Evolutionary conservation across 1,140 invertebrate genomes (phyloP).

Genomic region (Drosophila mauritiana): DNA sequence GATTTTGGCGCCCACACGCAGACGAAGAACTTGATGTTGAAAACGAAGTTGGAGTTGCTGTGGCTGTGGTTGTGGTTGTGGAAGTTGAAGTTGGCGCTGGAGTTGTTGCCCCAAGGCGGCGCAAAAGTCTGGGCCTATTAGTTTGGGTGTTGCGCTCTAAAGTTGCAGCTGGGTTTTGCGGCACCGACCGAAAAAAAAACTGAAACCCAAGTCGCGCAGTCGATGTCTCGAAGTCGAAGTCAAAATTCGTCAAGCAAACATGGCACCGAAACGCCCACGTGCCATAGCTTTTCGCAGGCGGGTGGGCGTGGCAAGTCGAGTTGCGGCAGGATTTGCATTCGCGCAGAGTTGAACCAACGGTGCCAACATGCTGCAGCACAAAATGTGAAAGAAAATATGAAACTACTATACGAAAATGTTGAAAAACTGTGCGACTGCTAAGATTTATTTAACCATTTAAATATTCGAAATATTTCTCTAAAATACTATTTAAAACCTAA

Average conservation of each 20-base stretch:
- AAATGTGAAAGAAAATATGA: not conserved
- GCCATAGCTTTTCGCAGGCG: slow-evolving; percentile 23
- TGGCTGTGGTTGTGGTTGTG: slow-evolving; percentile 5
- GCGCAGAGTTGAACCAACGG: slow-evolving; percentile 18
- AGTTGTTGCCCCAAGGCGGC: slow-evolving; percentile 13
- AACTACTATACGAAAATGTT: no score
- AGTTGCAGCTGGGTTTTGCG: slow-evolving; percentile 27
- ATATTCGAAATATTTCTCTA: no score
- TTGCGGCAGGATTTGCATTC: slow-evolving; percentile 67
- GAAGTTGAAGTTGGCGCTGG: not conserved
- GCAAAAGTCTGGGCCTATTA: slow-evolving; percentile 10
- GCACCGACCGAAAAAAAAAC: slow-evolving; percentile 1
- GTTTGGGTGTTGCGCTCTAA: not conserved
- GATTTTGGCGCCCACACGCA: slow-evolving; percentile 59
- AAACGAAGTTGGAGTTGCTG: slow-evolving; percentile 14
- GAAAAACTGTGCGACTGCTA: no score
- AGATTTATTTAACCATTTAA: no score
- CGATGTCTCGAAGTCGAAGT: slow-evolving; percentile 26
- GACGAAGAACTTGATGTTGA: slow-evolving; percentile 16
- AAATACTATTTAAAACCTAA: no score
- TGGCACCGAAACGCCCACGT: slow-evolving; percentile 36
- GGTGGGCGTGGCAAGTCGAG: slow-evolving; percentile 62
- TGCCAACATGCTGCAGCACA: slow-evolving; percentile 29
- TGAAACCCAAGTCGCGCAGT: slow-evolving; percentile 3
- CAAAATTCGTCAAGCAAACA: slow-evolving; percentile 73